Percentiles rank a stretch among this genome's conserved stretches.
Evolutionary conservation across 2,797 vertebrate species (phyloP).

Genomic region (Rhinatrema bivittatum): DNA sequence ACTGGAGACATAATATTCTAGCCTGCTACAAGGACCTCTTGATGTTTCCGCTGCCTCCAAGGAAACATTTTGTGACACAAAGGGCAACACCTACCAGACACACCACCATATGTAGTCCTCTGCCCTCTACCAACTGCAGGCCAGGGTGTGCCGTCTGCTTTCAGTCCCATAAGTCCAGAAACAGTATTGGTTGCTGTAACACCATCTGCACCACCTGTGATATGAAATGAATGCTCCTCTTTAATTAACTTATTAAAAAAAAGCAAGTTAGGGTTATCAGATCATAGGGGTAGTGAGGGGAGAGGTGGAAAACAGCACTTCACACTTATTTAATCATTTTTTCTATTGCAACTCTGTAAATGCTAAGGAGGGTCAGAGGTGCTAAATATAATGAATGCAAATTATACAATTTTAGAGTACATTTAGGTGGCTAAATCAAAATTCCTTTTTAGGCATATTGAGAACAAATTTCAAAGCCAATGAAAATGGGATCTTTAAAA

Average conservation of each 20-base stretch:
- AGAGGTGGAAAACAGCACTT: too few relatives aligned
- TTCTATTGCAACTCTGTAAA: too few relatives aligned
- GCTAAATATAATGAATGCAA: too few relatives aligned
- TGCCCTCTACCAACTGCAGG: conserved; percentile 56
- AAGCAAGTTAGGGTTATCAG: not conserved
- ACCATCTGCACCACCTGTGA: conserved; percentile 77
- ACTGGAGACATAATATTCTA: conserved; percentile 32
- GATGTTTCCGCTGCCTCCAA: conserved; percentile 40
- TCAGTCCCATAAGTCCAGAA: conserved; percentile 76
- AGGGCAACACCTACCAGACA: conserved; percentile 73
- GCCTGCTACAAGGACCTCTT: conserved; percentile 32
- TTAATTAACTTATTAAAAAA: conserved; percentile 11
- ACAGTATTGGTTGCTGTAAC: conserved; percentile 89
- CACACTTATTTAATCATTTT: too few relatives aligned
- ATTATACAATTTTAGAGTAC: too few relatives aligned
- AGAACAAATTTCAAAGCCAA: too few relatives aligned
- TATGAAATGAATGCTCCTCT: conserved; percentile 1
- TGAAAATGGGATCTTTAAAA: too few relatives aligned
- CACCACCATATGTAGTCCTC: conserved; percentile 73
- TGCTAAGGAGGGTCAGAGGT: too few relatives aligned
- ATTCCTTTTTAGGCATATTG: too few relatives aligned
- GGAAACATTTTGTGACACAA: conserved; percentile 38
- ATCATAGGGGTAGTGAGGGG: too few relatives aligned
- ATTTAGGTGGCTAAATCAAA: too few relatives aligned
- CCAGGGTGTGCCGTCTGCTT: conserved; percentile 68